Evolutionary conservation across 2,888 invertebrate species (phyloP).

Genomic region (Argyra leucocephala): DNA sequence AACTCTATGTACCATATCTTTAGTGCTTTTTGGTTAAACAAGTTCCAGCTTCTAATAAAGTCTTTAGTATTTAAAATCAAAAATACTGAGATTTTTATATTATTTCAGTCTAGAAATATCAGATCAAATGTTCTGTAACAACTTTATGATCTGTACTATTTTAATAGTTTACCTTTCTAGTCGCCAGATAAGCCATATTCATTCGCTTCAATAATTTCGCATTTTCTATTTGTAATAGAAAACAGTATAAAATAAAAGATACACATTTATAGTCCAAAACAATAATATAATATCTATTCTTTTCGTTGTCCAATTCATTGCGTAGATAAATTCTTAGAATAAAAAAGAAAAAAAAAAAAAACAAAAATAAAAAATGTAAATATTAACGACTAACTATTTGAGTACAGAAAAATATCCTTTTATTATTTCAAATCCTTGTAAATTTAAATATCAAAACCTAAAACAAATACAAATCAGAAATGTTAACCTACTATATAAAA

Average conservation of each 20-base stretch:
- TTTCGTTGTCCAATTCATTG: background rate
- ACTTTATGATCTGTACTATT: background rate
- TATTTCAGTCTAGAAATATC: background rate
- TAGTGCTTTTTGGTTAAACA: too few relatives aligned
- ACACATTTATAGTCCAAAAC: too few relatives aligned
- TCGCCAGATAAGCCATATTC: constrained; percentile 3
- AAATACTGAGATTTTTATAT: background rate
- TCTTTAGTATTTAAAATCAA: too few relatives aligned
- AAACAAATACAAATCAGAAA: too few relatives aligned
- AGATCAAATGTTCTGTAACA: background rate
- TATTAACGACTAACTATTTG: too few relatives aligned
- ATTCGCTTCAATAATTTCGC: background rate
- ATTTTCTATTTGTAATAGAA: background rate
- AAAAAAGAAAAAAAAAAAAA: too few relatives aligned
- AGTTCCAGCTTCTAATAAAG: too few relatives aligned
- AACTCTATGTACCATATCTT: too few relatives aligned
- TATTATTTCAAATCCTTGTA: background rate
- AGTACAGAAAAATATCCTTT: background rate
- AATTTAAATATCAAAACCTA: background rate
- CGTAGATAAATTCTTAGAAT: too few relatives aligned
- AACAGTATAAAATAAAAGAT: too few relatives aligned
- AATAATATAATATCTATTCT: background rate
- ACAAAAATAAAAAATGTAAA: too few relatives aligned
- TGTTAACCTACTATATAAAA: too few relatives aligned
- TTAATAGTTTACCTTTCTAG: background rate